These are phyloP conservation scores for Drosophila trichaetosa DNA, from an alignment of 2,888 invertebrate species.

Conservation along the genomic window DNA sequence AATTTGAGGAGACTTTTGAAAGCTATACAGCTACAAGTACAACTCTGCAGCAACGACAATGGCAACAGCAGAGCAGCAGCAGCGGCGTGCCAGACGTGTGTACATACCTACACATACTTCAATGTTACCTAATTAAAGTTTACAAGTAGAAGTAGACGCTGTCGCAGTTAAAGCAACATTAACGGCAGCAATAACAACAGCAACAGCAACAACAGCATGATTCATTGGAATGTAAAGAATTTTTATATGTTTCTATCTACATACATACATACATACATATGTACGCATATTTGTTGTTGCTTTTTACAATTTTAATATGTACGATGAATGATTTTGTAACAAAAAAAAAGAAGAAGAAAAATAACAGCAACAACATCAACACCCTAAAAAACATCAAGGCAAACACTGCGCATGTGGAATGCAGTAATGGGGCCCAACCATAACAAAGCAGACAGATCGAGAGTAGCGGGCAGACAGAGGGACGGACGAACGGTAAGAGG, in stretches of 20 bases:
- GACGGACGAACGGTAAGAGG: not conserved
- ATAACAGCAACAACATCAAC: conserved; percentile 53
- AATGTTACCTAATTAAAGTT: conserved; percentile 80
- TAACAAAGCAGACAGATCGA: conserved; percentile 57
- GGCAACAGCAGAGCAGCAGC: conserved; percentile 2
- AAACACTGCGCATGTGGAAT: conserved; percentile 80
- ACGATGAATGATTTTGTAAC: conserved; percentile 79
- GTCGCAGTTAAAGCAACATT: conserved; percentile 62
- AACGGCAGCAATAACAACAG: conserved; percentile 39
- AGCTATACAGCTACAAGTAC: conserved; percentile 34
- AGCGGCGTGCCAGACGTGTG: conserved; percentile 53
- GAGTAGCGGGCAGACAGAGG: conserved; percentile 2
- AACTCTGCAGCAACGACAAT: conserved; percentile 4
- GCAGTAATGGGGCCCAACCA: conserved; percentile 75
- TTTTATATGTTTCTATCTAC: conserved; percentile 76
- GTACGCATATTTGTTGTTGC: conserved; percentile 35
- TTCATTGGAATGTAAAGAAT: conserved; percentile 79
- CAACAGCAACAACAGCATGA: conserved; percentile 62
- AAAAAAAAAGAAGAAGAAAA: conserved; percentile 31
- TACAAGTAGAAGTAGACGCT: conserved; percentile 71
- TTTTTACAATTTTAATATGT: conserved; percentile 74
- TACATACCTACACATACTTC: conserved; percentile 68
- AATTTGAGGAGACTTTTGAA: conserved; percentile 49
- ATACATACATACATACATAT: conserved; percentile 22
- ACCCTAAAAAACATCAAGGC: conserved; percentile 78